These are phyloP conservation scores for Nilaparvata lugens DNA, from an alignment of 1,140 invertebrate genomes.

Conservation along the genomic window DNA sequence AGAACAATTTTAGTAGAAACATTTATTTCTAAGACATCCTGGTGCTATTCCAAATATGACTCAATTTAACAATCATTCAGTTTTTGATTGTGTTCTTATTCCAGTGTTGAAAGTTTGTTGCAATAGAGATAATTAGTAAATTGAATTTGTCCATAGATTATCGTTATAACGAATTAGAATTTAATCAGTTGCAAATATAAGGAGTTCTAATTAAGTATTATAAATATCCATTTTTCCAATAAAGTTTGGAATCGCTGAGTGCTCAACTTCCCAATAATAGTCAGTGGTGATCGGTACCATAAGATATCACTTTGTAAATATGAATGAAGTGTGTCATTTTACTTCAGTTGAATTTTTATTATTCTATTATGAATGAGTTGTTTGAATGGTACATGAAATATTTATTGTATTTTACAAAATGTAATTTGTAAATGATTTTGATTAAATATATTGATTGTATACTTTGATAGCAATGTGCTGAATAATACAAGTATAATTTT, in stretches of 20 bases:
- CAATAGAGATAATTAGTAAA: neutral
- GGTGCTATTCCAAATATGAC: too few species aligned
- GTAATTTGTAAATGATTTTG: too few species aligned
- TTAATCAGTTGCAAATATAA: neutral
- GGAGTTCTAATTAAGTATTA: neutral
- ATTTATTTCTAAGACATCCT: too few species aligned
- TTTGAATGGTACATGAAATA: too few species aligned
- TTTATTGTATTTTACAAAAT: too few species aligned
- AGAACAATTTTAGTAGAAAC: too few species aligned
- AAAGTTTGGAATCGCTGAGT: neutral
- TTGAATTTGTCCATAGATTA: neutral
- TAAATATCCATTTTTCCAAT: neutral
- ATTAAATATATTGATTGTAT: too few species aligned
- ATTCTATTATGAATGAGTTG: too few species aligned
- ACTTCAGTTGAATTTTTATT: too few species aligned
- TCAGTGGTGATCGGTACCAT: constrained; percentile 3
- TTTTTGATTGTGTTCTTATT: neutral
- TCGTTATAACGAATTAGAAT: neutral
- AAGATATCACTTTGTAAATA: neutral
- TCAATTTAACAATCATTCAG: too few species aligned
- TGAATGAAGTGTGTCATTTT: neutral
- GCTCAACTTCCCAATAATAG: neutral
- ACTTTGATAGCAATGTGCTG: too few species aligned
- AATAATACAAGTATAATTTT: too few species aligned
- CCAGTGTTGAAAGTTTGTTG: neutral